Evolutionary conservation across 2,113 vertebrate species (phyloP), one percentile per base, ranked within the genome.

Genomic region (Cyanoliseus patagonus): DNA sequence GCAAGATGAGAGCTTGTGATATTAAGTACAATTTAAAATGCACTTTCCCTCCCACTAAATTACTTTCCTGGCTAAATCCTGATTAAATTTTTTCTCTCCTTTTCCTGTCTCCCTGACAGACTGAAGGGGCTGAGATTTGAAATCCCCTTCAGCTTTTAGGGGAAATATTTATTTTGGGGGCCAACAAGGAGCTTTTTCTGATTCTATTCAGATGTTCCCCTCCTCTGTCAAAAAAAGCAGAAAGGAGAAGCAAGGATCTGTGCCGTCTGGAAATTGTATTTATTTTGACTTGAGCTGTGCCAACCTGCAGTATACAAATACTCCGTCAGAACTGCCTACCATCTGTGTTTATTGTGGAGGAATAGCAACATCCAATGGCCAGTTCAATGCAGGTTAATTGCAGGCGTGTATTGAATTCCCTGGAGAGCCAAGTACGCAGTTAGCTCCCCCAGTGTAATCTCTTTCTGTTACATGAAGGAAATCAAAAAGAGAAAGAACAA

Each of bases 281-380:
- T 95, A 95, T 96, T 97, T 96, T 97, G 72, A 95, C 86, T 95
- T 94, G 88, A 95, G 94, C 80, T 92, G 80, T 94, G 96, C 96
- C 95, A 96, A 96, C 91, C 92, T 95, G 91, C 91, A 95, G 89
- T 72, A 94, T 95, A 96, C 95, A 94, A 95, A 96, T 94, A 77
- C 89, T 91, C 94, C 63, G 84, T 84, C 91, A 96, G 94, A 97
- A 94, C 85, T 92, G 91, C 88, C 88, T 94, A 57, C 95, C 84
- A 75, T 95, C 88, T 96, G 97, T 96, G 95, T 90, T 94, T 89
- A 81, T 95, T 93, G 76, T 83, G 82, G 72, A 85, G 59, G 61
- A 97, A 87, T 49, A 72, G 83, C 91, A 86, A 86, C 92, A 64
- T 83, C 85, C 81, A 77, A 92, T 92, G 87, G 83, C 88, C 94